Percentiles rank a stretch among this genome's conserved stretches.
Evolutionary conservation across 2,888 invertebrate species (phyloP).

Genomic region (Ochropacha duplaris): DNA sequence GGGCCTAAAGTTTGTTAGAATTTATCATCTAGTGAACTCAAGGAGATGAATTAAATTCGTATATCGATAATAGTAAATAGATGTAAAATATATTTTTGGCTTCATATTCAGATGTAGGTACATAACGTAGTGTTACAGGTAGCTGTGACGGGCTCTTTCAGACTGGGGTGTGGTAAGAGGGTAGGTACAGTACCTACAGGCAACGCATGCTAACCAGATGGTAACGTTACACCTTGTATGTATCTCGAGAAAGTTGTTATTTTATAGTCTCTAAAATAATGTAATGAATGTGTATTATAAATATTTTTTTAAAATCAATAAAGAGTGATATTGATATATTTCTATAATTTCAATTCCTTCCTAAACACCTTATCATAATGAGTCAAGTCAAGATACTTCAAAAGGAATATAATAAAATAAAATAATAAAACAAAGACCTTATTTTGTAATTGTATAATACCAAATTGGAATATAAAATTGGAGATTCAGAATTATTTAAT

Average conservation of each 20-base stretch:
- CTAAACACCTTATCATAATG: too few species aligned
- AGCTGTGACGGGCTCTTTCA: slow-evolving; percentile 33
- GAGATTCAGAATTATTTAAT: slow-evolving; percentile 39
- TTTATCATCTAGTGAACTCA: slow-evolving; percentile 46
- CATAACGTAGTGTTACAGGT: slow-evolving; percentile 49
- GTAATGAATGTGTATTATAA: slow-evolving; percentile 79
- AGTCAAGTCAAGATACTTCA: neutral
- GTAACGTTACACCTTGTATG: slow-evolving; percentile 25
- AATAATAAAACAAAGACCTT: neutral
- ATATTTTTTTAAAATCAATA: slow-evolving; percentile 83
- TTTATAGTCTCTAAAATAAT: slow-evolving; percentile 72
- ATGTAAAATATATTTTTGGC: slow-evolving; percentile 69
- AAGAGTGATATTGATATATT: slow-evolving; percentile 76
- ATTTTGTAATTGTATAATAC: slow-evolving; percentile 18
- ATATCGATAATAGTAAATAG: slow-evolving; percentile 57
- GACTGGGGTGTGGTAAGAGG: slow-evolving; percentile 14
- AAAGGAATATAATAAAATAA: slow-evolving; percentile 3
- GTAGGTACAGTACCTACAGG: slow-evolving; percentile 4
- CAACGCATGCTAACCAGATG: slow-evolving; percentile 41
- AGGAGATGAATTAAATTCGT: slow-evolving; percentile 57
- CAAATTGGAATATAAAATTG: slow-evolving; percentile 39
- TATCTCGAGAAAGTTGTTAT: slow-evolving; percentile 70
- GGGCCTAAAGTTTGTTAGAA: slow-evolving; percentile 64
- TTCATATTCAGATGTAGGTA: slow-evolving; percentile 54
- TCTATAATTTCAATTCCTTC: slow-evolving; percentile 33